Evolutionary conservation across 2,888 invertebrate genomes (phyloP).

Genomic region (Dascillus cervinus): DNA sequence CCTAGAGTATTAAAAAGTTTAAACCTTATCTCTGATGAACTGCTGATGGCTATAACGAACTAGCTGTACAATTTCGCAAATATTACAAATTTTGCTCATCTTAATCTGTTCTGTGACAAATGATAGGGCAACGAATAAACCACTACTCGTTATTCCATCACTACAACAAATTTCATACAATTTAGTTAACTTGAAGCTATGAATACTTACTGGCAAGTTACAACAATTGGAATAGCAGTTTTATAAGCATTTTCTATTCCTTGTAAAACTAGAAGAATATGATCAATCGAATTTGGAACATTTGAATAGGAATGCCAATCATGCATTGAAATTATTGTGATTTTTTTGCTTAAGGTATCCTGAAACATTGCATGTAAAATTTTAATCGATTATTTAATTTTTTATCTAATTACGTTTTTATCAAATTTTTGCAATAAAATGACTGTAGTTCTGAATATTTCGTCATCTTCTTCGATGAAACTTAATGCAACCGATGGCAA

Average conservation of each 20-base stretch:
- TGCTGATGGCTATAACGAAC: conserved; percentile 41
- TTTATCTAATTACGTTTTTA: conserved; percentile 4
- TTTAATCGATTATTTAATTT: background rate
- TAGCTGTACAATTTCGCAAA: conserved; percentile 41
- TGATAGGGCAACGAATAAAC: conserved; percentile 41
- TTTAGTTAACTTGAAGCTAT: conserved; percentile 3
- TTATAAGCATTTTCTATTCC: conserved; percentile 25
- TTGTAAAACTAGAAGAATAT: conserved; percentile 29
- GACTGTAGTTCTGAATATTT: conserved; percentile 8
- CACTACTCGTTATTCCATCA: conserved; percentile 43
- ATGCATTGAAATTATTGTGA: conserved; percentile 11
- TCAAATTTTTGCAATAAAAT: conserved; percentile 12
- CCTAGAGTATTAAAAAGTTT: background rate
- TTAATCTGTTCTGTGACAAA: conserved; percentile 45
- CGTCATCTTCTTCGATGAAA: conserved; percentile 10
- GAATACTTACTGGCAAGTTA: conserved; percentile 32
- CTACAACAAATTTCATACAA: conserved; percentile 24
- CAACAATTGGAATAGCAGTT: conserved; percentile 25
- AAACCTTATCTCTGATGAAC: conserved; percentile 33
- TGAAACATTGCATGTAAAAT: no score
- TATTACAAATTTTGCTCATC: conserved; percentile 45
- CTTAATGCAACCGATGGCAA: conserved; percentile 25
- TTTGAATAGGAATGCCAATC: conserved; percentile 24
- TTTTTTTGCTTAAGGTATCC: conserved; percentile 4
- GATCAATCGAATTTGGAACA: conserved; percentile 20